A percentile compares a stretch with the other conserved stretches of the same genome.
Evolutionary conservation across 1,140 invertebrate species (phyloP).

Genomic region (Adelges cooleyi): DNA sequence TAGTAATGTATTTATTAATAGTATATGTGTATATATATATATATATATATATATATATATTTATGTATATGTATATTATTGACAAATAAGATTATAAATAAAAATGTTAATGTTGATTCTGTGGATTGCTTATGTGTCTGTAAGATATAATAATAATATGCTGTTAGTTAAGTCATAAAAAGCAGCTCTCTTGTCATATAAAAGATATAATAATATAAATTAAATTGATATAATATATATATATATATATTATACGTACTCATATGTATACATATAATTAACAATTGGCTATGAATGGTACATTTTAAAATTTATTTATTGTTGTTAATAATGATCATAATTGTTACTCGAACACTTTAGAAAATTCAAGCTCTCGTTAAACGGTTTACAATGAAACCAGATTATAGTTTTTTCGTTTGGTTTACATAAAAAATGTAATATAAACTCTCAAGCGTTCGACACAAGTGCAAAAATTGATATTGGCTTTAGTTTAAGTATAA

Average conservation of each 20-base stretch:
- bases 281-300: constrained; percentile 11
- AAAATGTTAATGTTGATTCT: constrained; percentile 28
- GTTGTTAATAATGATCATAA: background rate
- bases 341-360: constrained; percentile 14
- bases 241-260: no score
- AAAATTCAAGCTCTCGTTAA: background rate
- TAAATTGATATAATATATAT: no score
- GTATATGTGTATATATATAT: background rate
- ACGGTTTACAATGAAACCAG: no score
- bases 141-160: constrained; percentile 12
- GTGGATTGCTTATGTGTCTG: constrained; percentile 21
- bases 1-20: background rate
- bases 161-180: constrained; percentile 23
- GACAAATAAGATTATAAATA: constrained; percentile 5
- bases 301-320: constrained; percentile 12
- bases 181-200: constrained; percentile 18
- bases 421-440: no score
- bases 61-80: constrained; percentile 20
- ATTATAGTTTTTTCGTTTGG: no score
- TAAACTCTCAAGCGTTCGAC: no score
- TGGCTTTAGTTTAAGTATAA: no score
- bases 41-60: background rate
- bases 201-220: no score
- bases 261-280: no score
- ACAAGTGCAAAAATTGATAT: no score